Evolutionary conservation across 2,888 invertebrate species (phyloP).

Genomic region (Dasypogon diadema): DNA sequence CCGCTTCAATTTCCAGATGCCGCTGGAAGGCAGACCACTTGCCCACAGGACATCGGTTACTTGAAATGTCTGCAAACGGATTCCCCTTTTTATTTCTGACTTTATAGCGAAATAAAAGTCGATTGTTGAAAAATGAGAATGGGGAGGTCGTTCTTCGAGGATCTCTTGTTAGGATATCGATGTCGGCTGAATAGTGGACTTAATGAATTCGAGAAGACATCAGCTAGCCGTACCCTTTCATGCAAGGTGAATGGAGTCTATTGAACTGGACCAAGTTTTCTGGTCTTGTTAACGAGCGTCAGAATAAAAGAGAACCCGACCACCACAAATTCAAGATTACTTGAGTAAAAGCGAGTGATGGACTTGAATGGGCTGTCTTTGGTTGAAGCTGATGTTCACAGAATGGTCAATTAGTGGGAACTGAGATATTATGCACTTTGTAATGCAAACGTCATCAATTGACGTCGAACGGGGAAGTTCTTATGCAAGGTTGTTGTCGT

Average conservation of each 20-base stretch:
- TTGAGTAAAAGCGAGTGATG: too few species aligned
- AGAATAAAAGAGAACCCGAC: too few species aligned
- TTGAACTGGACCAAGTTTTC: background rate
- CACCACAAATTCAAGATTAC: too few species aligned
- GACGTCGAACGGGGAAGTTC: too few species aligned
- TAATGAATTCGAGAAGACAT: constrained; percentile 25
- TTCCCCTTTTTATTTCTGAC: constrained; percentile 44
- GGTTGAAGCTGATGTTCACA: too few species aligned
- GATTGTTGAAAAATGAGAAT: constrained; percentile 44
- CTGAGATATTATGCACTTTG: too few species aligned
- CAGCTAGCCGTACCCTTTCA: constrained; percentile 16
- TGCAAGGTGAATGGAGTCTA: constrained; percentile 3
- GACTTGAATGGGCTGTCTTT: too few species aligned
- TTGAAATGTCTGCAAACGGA: constrained; percentile 40
- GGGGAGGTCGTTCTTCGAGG: constrained; percentile 32
- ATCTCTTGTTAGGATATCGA: constrained; percentile 23
- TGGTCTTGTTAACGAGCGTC: background rate
- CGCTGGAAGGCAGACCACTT: constrained; percentile 8
- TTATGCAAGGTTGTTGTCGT: too few species aligned
- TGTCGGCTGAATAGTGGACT: constrained; percentile 1
- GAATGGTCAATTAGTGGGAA: too few species aligned
- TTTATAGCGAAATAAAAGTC: constrained; percentile 47
- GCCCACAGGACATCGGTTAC: constrained; percentile 42
- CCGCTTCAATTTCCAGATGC: background rate
- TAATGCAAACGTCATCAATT: too few species aligned